Evolutionary conservation across 2,113 vertebrate genomes (phyloP), one percentile per base, ranked within the genome.

Genomic region (Platycercus adscitus): DNA sequence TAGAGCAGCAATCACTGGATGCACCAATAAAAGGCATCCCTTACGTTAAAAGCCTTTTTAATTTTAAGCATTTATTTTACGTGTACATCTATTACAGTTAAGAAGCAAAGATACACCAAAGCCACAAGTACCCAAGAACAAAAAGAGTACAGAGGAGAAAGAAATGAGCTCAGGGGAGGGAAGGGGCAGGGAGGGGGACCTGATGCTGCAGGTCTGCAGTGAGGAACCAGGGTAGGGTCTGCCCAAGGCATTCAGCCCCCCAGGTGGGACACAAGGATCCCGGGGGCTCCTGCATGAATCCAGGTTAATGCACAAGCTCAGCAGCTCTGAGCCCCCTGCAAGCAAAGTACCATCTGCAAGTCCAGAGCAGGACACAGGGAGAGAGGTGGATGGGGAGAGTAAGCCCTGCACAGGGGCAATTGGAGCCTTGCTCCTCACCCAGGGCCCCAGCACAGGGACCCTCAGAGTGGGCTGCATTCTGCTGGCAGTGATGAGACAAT

Each of bases 41-140:
- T 91, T 77, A 88, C 88, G 71, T 97, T 86, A 85, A 92, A 96
- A 95, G 93, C 76, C 77, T 97, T 97, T 97, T 96, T 95, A 95
- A 93, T 93, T 85, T 58, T 80, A 96, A 96, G 93, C 93, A 66
- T 96, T 97, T 97, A 96, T 95, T 96, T 88, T 6, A 93, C 91
- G 87, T 94, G 92, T 96, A 95, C 91, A 93, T 89, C 93, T 97
- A 94, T 90, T 96, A 97, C 93, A 97, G 91, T 84, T 91, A 93
- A 91, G 95, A 88, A 95, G 94, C 94, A 94, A 93, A 96, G 93
- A 94, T 95, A 96, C 96, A 97, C 92, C 96, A 91, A 96, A 86
- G 70, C 0, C 88, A 96, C 95, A 92, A 95, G 81, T 93, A 95
- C 69, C 83, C 88, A 88, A 84, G 86, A 96, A 89, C 73, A 86